Evolutionary conservation across 2,888 invertebrate genomes (phyloP).

Genomic region (Diaprepes abbreviatus): DNA sequence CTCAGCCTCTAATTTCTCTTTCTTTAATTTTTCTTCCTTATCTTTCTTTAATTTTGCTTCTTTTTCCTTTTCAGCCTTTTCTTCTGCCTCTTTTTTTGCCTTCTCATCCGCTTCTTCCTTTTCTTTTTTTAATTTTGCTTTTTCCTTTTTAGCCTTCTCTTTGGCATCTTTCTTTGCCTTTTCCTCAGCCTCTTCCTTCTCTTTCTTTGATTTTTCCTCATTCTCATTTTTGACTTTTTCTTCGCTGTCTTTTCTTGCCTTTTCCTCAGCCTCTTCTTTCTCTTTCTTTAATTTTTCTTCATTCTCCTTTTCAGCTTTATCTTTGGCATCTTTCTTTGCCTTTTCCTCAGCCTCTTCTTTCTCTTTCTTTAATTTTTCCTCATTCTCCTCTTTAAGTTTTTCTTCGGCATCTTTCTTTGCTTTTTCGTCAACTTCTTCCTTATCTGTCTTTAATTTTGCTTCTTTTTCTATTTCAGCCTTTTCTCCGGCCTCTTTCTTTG

Average conservation of each 20-base stretch:
- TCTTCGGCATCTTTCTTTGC: conserved; percentile 37
- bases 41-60: conserved; percentile 28
- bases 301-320: conserved; percentile 56
- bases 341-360: conserved; percentile 43
- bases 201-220: conserved; percentile 49
- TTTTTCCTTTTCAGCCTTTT: conserved; percentile 47
- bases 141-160: conserved; percentile 42
- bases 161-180: conserved; percentile 44
- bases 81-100: conserved; percentile 49
- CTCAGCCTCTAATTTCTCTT: conserved; percentile 38
- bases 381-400: conserved; percentile 41
- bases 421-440: conserved; percentile 36
- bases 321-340: conserved; percentile 53
- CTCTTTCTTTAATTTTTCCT: conserved; percentile 31
- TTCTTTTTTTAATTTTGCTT: conserved; percentile 41
- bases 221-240: conserved; percentile 50
- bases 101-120: conserved; percentile 51
- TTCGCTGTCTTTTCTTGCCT: conserved; percentile 49
- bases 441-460: conserved; percentile 43
- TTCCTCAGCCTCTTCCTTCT: conserved; percentile 27
- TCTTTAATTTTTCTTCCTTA: conserved; percentile 47
- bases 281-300: conserved; percentile 44
- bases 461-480: conserved; percentile 36
- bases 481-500: conserved; percentile 39
- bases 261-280: conserved; percentile 46